phyloP scores from a whole-genome alignment of 2,113 vertebrate genomes.

The Petrocephalus microphthalmus region DNA sequence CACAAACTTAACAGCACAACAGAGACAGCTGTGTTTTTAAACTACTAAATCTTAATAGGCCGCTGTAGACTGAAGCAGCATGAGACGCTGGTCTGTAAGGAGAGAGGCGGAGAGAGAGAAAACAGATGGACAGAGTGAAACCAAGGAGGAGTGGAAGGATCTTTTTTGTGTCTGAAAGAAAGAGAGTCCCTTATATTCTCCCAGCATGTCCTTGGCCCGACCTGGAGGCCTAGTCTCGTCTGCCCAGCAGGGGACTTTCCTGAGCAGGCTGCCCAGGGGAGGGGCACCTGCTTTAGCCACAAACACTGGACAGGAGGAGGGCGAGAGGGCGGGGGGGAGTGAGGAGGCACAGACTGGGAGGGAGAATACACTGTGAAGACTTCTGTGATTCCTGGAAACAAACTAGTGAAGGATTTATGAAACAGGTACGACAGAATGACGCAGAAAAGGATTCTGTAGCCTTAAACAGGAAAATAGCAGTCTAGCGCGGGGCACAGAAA shows the following conservation, averaged over 20 bases:
- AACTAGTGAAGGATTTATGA: slow-evolving; percentile 58
- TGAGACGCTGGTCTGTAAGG: not conserved
- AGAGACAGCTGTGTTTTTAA: not conserved
- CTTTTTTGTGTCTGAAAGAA: slow-evolving; percentile 59
- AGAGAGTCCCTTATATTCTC: slow-evolving; percentile 66
- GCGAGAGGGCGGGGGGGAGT: slow-evolving; percentile 37
- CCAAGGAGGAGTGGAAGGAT: slow-evolving; percentile 40
- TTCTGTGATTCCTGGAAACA: slow-evolving; percentile 59
- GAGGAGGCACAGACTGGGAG: not conserved
- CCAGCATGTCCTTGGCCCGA: slow-evolving; percentile 61
- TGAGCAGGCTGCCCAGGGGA: slow-evolving; percentile 67
- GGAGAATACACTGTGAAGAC: slow-evolving; percentile 56
- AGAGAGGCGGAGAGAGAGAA: slow-evolving; percentile 47
- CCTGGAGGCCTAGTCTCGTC: slow-evolving; percentile 65
- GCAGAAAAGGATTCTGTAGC: slow-evolving; percentile 34
- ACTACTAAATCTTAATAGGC: not conserved
- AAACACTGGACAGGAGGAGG: slow-evolving; percentile 52
- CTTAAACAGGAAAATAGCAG: slow-evolving; percentile 21
- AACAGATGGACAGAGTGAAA: slow-evolving; percentile 66
- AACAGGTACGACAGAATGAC: slow-evolving; percentile 58
- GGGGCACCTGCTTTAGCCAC: slow-evolving; percentile 69
- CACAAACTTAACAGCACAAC: not conserved
- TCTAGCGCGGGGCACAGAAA: slow-evolving; percentile 51
- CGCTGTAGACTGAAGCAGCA: not conserved
- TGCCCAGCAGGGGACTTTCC: slow-evolving; percentile 66